A percentile compares a stretch with the other conserved stretches of the same genome.
Conservation (phyloP, 1,140 invertebrate genomes). For the Drosophila arizonae region DNA sequence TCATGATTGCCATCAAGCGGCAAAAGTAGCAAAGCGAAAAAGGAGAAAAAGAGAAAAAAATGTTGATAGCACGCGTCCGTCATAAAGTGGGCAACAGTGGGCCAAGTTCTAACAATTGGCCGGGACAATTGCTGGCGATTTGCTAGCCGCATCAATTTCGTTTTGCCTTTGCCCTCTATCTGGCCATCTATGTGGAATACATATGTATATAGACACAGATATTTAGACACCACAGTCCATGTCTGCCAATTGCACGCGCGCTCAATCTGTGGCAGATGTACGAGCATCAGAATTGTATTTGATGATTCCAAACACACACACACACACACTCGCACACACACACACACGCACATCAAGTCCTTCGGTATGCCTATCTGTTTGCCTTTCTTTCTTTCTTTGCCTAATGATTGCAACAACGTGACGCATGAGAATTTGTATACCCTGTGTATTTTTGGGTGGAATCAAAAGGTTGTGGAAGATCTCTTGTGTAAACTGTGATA, state of each 20-base stretch:
- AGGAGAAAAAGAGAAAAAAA: conserved; percentile 17
- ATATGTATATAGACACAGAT: conserved; percentile 16
- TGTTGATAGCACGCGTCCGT: conserved; percentile 55
- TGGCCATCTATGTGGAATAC: neutral
- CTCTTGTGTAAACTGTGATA: too few species aligned
- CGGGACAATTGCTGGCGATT: conserved; percentile 65
- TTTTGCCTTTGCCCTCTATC: conserved; percentile 21
- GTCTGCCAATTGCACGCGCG: conserved; percentile 41
- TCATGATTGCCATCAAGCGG: conserved; percentile 32
- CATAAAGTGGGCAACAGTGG: conserved; percentile 28
- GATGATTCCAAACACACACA: conserved; percentile 55
- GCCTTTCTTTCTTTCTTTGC: conserved; percentile 11
- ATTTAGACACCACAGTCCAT: conserved; percentile 6
- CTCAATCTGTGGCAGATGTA: conserved; percentile 52
- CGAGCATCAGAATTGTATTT: conserved; percentile 42
- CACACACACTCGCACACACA: neutral
- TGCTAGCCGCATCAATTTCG: conserved; percentile 47
- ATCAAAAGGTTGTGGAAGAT: neutral
- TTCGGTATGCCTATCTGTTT: conserved; percentile 26
- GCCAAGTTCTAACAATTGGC: conserved; percentile 51
- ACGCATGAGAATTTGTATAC: conserved; percentile 49
- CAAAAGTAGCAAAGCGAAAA: neutral
- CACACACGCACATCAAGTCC: conserved; percentile 10
- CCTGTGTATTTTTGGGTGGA: neutral
- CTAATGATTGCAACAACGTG: conserved; percentile 78